phyloP scores from a whole-genome alignment of 2,113 vertebrate genomes.

The Aleadryas rufinucha region DNA sequence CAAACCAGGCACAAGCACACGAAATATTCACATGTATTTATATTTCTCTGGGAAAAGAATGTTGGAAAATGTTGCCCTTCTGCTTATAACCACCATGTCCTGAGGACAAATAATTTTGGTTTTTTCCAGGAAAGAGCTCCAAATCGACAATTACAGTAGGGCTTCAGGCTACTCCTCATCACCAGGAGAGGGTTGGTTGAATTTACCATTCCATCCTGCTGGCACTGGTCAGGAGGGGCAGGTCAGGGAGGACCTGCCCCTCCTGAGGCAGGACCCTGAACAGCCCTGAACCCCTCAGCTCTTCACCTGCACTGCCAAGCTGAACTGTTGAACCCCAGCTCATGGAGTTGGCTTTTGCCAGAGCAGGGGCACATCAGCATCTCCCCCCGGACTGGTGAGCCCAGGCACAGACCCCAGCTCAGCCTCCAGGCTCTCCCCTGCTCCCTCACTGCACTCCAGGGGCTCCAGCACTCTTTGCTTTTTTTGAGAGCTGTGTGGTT shows the following conservation, averaged over 20 bases:
- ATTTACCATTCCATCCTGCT: neutral
- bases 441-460: rapidly evolving
- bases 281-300: neutral
- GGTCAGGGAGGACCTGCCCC: rapidly evolving
- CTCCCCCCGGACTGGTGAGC: rapidly evolving
- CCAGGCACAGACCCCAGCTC: neutral
- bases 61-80: neutral
- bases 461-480: rapidly evolving
- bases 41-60: neutral
- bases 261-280: no score
- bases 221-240: neutral
- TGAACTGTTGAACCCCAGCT: rapidly evolving
- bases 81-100: neutral
- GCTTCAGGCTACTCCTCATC: neutral
- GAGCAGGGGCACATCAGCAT: neutral
- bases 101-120: neutral
- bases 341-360: rapidly evolving
- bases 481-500: neutral
- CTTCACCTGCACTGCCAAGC: neutral
- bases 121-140: neutral
- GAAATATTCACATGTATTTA: neutral
- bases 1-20: neutral
- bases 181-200: neutral
- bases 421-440: neutral
- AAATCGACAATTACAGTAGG: neutral